Percentiles rank a stretch among this genome's conserved stretches.
Conservation (phyloP, 1,140 invertebrate species). For the Apis laboriosa region DNA sequence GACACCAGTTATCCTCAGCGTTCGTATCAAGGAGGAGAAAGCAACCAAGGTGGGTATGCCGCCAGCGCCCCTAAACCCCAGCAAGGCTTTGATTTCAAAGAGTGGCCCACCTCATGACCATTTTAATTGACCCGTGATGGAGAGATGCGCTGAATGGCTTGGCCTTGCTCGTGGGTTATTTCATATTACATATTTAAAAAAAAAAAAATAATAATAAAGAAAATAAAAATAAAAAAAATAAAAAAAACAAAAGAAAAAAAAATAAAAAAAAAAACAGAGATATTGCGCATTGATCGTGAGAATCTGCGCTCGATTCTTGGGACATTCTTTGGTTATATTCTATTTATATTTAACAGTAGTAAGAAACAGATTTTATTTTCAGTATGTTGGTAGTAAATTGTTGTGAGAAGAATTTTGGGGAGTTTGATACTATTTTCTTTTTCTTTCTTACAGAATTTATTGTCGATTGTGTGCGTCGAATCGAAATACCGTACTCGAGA, state of each 20-base stretch:
- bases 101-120: constrained; percentile 84
- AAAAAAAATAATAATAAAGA: neutral
- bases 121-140: constrained; percentile 80
- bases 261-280: constrained; percentile 22
- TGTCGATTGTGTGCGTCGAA: neutral
- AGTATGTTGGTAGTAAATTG: neutral
- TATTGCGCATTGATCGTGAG: constrained; percentile 37
- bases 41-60: constrained; percentile 83
- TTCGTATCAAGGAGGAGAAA: constrained; percentile 80
- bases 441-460: neutral
- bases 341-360: neutral
- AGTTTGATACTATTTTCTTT: neutral
- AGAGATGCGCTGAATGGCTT: constrained; percentile 77
- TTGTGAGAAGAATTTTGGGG: neutral
- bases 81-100: constrained; percentile 84
- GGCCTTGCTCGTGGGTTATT: constrained; percentile 77
- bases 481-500: neutral
- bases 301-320: constrained; percentile 33
- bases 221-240: constrained; percentile 9
- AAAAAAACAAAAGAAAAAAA: constrained; percentile 9
- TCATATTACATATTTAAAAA: constrained; percentile 57
- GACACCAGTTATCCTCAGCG: constrained; percentile 80
- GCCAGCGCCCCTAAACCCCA: constrained; percentile 81
- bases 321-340: constrained; percentile 44
- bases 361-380: neutral